Evolutionary conservation across 1,140 invertebrate species (phyloP), one percentile per base, ranked within the genome.

Genomic region (Cryptotermes secundus): DNA sequence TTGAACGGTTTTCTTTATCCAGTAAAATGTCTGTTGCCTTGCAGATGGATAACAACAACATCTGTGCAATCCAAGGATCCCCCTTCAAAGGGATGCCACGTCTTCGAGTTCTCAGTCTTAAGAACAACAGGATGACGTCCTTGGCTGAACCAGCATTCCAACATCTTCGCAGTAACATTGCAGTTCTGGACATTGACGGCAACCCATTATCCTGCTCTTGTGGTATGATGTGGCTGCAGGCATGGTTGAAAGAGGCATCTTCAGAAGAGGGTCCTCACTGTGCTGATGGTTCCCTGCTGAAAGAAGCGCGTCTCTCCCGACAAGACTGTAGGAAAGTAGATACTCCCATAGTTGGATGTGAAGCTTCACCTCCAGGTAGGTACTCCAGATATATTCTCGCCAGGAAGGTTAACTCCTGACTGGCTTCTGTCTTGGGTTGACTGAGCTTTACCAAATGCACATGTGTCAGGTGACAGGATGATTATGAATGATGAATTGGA

Each of bases 141-240:
- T 91, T 97, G 80, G 91, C 93, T 4, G 96, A 97, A 88, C 90
- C 90, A n/a, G 93, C 94, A 1, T 95, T 97, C 86, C 92, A 94
- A 84, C 93, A 94, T 86, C 89, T 97, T 26, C 91, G 95, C 84
- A 94, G 93, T 79, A 96, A 96, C 85, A 95, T 97, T 83, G 95
- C 95, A 14, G 92, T 96, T 86, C 90, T 97, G 35, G 96, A 97
- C 89, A 94, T 97, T 84, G 95, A 96, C 89, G 96, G 95, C 26
- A 97, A 97, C 91, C 96, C 96, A 19, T 89, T 97, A 72, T 91
- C 93, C 22, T 97, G 96, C 88, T 94, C 95, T 19, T 97, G 96
- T 87, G 93, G 93, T 84, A 92, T 96, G 89, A 90, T 95, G 35
- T 97, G 96, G 96, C 89, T 97, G 2, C 92, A 95, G 86, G 93